Base-by-base conservation (phyloP, 1,140 invertebrate genomes). In the Apolygus lucorum region DNA sequence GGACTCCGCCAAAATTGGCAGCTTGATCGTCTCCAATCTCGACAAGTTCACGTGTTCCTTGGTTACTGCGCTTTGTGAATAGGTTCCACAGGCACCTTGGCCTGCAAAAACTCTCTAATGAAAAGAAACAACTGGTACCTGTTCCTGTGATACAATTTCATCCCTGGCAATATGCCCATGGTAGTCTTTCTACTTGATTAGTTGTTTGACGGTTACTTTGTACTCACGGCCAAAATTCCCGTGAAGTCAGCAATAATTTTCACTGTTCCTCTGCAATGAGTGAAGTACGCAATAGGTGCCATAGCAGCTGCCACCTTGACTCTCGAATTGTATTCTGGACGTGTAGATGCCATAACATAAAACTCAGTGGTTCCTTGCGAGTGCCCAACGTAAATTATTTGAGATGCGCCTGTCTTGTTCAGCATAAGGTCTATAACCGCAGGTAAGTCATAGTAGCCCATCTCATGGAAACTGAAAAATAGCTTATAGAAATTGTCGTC, bases 341-440 rank as follows among this genome's bases (percentile, higher is more conserved):
- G 78, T 28, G 81, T 81, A 13, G 85, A 85, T n/a, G 82, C 77
- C 83, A 90, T 84, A 0, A 88, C 85, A 74, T 84, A 86, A 70
- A 86, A 85, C 1, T 76, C 76, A 0, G 84, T 84, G 0, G 84
- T 87, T 21, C 90, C 90, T 76, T 84, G 82, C 2, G 83, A 84
- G 75, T 84, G 81, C 0, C 74, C 75, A 8, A 83, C 76, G 73
- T 84, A 86, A 67, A 74, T 75, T 0, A 86, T 52, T 28, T 78
- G 70, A 11, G 71, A 67, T 28, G 76, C 73, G 1, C 76, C 75
- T 1, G 83, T 83, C 14, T 67, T 68, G 1, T 79, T 74, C n/a
- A 83, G 63, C 13, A 81, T 78, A 68, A 80, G 81, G 68, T 85
- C 78, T n/a, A 86, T 77, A 76, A 82, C 80, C 8, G 84, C 80